These are phyloP conservation scores for Drosophila melanosoma DNA, from an alignment of 2,888 invertebrate species.

Conservation along the genomic window DNA sequence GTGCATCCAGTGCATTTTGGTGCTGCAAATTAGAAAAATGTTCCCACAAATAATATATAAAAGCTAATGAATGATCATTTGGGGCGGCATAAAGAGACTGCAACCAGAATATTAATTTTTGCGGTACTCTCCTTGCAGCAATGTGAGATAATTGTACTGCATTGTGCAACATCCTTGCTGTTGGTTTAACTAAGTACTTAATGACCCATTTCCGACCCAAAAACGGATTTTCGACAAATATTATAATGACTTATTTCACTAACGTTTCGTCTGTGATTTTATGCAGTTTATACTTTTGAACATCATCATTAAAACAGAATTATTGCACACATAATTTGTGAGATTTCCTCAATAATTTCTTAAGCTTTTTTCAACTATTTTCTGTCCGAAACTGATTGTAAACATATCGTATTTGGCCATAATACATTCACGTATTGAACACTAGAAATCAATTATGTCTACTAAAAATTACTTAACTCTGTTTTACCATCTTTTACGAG, in stretches of 20 bases:
- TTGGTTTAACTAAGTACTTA: slow-evolving; percentile 3
- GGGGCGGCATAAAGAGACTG: slow-evolving; percentile 54
- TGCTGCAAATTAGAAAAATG: slow-evolving; percentile 77
- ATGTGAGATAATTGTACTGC: slow-evolving; percentile 55
- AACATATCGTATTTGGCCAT: neutral
- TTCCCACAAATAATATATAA: slow-evolving; percentile 74
- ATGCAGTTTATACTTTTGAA: neutral
- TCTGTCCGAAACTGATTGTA: neutral
- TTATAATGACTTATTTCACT: neutral
- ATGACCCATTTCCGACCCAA: slow-evolving; percentile 10
- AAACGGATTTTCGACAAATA: neutral
- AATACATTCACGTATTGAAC: slow-evolving; percentile 18
- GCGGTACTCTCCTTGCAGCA: slow-evolving; percentile 20
- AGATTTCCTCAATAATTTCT: neutral
- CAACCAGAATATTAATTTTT: slow-evolving; percentile 17
- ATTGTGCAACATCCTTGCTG: neutral
- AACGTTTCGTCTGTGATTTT: neutral
- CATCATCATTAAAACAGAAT: neutral
- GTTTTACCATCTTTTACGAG: slow-evolving; percentile 12
- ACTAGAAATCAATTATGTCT: slow-evolving; percentile 53
- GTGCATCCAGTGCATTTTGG: slow-evolving; percentile 34
- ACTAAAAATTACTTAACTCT: slow-evolving; percentile 31
- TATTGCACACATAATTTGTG: neutral
- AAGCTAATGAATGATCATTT: slow-evolving; percentile 69
- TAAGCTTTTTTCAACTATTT: neutral